These are phyloP conservation scores for Thunnus maccoyii DNA, from an alignment of 2,113 vertebrate genomes.

Conservation along the genomic window DNA sequence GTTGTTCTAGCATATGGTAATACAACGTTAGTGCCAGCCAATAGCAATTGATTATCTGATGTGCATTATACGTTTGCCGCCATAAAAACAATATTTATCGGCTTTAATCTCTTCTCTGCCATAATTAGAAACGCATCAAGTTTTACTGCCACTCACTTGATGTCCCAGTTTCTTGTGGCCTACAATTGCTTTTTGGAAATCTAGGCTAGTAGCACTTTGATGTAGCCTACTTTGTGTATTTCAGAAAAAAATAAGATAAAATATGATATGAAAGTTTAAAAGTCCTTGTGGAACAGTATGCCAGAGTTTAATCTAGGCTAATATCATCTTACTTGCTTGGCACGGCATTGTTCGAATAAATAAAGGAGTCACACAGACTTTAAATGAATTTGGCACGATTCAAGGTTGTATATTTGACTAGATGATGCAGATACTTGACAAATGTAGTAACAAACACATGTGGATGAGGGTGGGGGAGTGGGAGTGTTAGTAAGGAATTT, in stretches of 20 bases:
- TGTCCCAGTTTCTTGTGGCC: constrained; percentile 75
- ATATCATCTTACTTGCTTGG: constrained; percentile 2
- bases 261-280: not conserved
- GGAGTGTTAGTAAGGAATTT: constrained; percentile 33
- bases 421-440: constrained; percentile 3
- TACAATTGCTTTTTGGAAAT: constrained; percentile 61
- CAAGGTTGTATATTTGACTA: not conserved
- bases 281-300: not conserved
- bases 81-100: constrained; percentile 27
- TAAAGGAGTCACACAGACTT: not conserved
- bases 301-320: not conserved
- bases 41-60: constrained; percentile 30
- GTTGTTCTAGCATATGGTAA: not conserved
- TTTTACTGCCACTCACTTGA: constrained; percentile 65
- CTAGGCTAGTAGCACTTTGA: constrained; percentile 50
- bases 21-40: not conserved
- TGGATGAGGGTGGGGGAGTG: not conserved
- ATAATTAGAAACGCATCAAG: constrained; percentile 74
- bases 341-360: constrained; percentile 8
- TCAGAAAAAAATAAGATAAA: constrained; percentile 23
- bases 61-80: constrained; percentile 7
- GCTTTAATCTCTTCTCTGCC: constrained; percentile 52
- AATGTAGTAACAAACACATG: not conserved
- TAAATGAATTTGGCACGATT: not conserved
- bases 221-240: constrained; percentile 49